Base-by-base conservation (phyloP, 2,113 vertebrate genomes). In the Motacilla alba region DNA sequence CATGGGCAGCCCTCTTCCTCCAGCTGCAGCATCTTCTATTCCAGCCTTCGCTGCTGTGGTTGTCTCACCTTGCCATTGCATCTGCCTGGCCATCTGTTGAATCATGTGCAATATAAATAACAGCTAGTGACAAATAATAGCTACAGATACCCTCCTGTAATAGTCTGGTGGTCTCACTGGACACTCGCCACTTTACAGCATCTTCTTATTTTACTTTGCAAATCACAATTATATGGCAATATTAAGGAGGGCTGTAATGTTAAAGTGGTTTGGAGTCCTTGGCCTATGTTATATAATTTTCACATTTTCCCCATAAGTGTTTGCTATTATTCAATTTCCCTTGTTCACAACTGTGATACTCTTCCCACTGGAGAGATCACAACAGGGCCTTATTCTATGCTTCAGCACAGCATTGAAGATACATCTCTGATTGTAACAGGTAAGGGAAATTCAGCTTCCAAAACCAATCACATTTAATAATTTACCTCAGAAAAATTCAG, bases 21-120 rank as follows among this genome's bases (percentile, higher is more conserved):
- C 95, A 97, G 94, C 91, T 95, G 96, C 94, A 95, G 87, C 91
- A 69, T 85, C 93, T 84, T 95, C 89, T 66, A 72, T 96, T 96
- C 94, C 94, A 95, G 83, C 91, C 73, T 89, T 87, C 91, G 0
- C 95, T 93, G 91, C 94, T 96, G 95, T 92, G 89, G 94, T 83
- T 95, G 86, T 86, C 94, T 94, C 91, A 96, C 94, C 95, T 92
- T 96, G 96, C 96, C 96, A 96, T 94, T 93, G 96, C 96, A 96
- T 92, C 96, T 97, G 96, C 93, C 89, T 17, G 77, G 75, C 95
- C 95, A 95, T 97, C 95, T 97, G 95, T 95, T 94, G 96, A 96
- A 96, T 94, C 87, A 84, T 91, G 83, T 94, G 94, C 89, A 89
- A 58, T 90, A 94, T 92, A 94, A 96, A 95, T 96, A 97, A 96